Base-by-base conservation (phyloP, 2,888 invertebrate species). In the Hemicrepidius hirtus region DNA sequence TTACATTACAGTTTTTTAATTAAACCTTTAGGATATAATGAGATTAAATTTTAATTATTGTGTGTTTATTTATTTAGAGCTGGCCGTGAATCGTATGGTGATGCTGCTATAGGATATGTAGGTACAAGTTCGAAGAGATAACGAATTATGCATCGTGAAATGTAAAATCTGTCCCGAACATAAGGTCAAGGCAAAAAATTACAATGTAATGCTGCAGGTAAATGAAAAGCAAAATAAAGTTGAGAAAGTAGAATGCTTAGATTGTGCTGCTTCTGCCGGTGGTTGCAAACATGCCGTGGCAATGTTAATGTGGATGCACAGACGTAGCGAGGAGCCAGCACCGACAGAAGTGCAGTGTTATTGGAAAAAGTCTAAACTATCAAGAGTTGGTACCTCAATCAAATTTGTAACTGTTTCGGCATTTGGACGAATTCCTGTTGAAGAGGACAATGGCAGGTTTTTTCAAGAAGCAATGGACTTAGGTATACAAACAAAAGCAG, bases 301-400 rank as follows among this genome's bases (percentile, higher is more conserved):
- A 12, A 40, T 71, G 12, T 0, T 71, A 4, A 60, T 67, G 59
- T 71, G 71, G 71, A 0, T 67, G 7, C 71, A 71, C 35, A 46
- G 71, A 7, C 40, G 64, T 18, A 65, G 66, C 40, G 71, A 66
- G 59, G 71, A 71, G 46, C 66, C 71, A n/a, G 10, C 50, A 13
- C 55, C 55, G 5, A 44, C 66, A 7, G 37, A 53, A 32, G 57
- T 64, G 3, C 16, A 41, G n/a, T 66, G 55, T 10, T 68, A 68
- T 46, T 68, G 59, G 60, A 46, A 60, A n/a, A 68, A 49, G 40
- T 57, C 37, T 2, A 40, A 40, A 40, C 40, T 24, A 5, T 24
- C 24, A 24, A 24, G 7, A 55, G 35, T 32, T 1, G 55, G 55
- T 13, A 55, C 55, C 4, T 55, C 55, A 18, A 1, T 55, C 0